These are phyloP conservation scores for Hanleya hanleyi DNA, from an alignment of 2,888 invertebrate genomes.

Conservation along the genomic window DNA sequence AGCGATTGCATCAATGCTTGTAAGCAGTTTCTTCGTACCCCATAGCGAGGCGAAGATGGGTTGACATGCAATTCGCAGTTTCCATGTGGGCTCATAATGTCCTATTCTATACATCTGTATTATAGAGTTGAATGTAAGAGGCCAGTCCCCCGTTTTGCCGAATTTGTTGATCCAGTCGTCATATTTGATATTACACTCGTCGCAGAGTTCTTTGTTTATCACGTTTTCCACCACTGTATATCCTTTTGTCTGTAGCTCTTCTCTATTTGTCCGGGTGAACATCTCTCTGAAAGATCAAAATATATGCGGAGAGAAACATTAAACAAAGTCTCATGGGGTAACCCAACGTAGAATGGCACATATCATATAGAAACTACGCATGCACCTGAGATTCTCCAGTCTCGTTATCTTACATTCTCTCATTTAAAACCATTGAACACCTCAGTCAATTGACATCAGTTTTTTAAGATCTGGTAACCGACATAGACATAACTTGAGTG, in stretches of 20 bases:
- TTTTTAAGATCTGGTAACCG: too few species aligned
- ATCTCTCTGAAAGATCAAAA: too few species aligned
- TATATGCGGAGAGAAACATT: too few species aligned
- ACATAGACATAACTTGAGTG: too few species aligned
- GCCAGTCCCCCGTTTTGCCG: conserved; percentile 39
- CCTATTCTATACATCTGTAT: conserved; percentile 57
- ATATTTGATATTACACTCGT: conserved; percentile 41
- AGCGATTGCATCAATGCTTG: conserved; percentile 62
- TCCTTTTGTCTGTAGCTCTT: conserved; percentile 47
- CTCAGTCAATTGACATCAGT: too few species aligned
- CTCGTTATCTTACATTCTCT: too few species aligned
- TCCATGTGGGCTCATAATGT: conserved; percentile 59
- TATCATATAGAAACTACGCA: too few species aligned
- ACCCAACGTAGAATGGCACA: too few species aligned
- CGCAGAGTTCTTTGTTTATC: conserved; percentile 45
- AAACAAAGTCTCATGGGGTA: too few species aligned
- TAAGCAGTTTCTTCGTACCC: conserved; percentile 59
- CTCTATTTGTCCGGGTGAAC: too few species aligned
- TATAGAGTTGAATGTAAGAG: conserved; percentile 44
- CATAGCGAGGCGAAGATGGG: conserved; percentile 59
- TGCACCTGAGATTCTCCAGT: too few species aligned
- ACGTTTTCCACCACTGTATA: conserved; percentile 52
- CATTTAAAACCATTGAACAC: too few species aligned
- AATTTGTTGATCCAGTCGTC: conserved; percentile 50
- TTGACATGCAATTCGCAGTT: conserved; percentile 50